Evolutionary conservation across 2,888 invertebrate species (phyloP).

Genomic region (Drosophila kanekoi): DNA sequence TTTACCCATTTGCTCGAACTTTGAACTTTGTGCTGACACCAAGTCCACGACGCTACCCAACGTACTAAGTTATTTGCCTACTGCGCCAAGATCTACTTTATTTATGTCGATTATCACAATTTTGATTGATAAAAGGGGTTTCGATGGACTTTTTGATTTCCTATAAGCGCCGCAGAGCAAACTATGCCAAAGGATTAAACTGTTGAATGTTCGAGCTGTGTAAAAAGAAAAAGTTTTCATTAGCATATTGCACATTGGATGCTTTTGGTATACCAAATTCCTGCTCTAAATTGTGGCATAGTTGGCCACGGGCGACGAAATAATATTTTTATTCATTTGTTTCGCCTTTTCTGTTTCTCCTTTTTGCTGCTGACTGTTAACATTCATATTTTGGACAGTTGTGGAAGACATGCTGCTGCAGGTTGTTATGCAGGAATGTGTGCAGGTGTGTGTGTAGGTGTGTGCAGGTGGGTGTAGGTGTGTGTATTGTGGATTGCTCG

Average conservation of each 20-base stretch:
- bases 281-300: conserved; percentile 17
- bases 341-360: not conserved
- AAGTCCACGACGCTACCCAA: no score
- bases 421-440: conserved; percentile 20
- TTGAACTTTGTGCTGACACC: no score
- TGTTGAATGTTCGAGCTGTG: no score
- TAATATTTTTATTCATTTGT: conserved; percentile 22
- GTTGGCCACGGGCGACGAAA: conserved; percentile 17
- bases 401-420: conserved; percentile 7
- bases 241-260: conserved; percentile 1
- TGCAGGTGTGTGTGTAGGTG: not conserved
- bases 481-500: conserved; percentile 48
- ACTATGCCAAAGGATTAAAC: no score
- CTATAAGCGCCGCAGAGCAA: no score
- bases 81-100: no score
- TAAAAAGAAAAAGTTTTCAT: not conserved
- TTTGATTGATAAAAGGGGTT: no score
- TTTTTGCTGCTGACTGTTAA: conserved; percentile 33
- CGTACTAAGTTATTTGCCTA: no score
- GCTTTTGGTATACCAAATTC: conserved; percentile 3
- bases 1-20: no score
- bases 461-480: not conserved
- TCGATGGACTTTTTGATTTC: no score
- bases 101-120: no score
- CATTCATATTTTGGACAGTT: conserved; percentile 24